Evolutionary conservation across 2,888 invertebrate genomes (phyloP), one percentile per base, ranked within the genome.

Genomic region (Leucophenga maculata): DNA sequence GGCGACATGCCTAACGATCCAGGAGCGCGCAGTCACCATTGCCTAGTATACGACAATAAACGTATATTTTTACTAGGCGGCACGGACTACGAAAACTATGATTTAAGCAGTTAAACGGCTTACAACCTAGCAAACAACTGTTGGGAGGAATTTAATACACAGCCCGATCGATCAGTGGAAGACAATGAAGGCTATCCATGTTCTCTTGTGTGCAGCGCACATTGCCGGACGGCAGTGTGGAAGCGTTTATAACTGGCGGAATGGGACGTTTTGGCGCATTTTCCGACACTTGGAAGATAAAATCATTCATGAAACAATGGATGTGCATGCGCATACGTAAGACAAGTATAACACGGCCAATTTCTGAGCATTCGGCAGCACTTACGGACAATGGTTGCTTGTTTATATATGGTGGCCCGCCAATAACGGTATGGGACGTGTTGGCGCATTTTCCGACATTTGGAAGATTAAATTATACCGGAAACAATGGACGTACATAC

Each of bases 301-400:
- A 94, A 85, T 88, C 97, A 69, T 88, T 90, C 13, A 91, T 92
- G 4, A 89, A 94, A 76, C 93, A 93, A 81, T 97, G 97, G 97
- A 92, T 91, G 14, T n/a, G n/a, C n/a, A n/a, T n/a, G n/a, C 90
- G 91, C 68, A 92, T 95, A 86, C 89, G 91, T 75, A 91, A 91
- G 46, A 92, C 93, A 72, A 88, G 87, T 22, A 88, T 97, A 75
- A 94, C 95, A 0, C 89, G 91, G 75, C 94, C 95, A 2, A 89
- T 95, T 39, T 97, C 95, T 87, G 97, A 97, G 85, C 97, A 97
- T 88, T 94, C 96, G 1, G 93, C 95, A 0, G 92, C 95, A 2
- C 91, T 96, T 1, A 93, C 95, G 1, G 93, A 94, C 0, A 92
- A 93, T 79, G 94, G 94, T 46, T 91, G 92, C 79, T 93, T 95